These are phyloP conservation scores for Exaiptasia diaphana DNA, from an alignment of 64 coral and sea anemone species.

Conservation along the genomic window DNA sequence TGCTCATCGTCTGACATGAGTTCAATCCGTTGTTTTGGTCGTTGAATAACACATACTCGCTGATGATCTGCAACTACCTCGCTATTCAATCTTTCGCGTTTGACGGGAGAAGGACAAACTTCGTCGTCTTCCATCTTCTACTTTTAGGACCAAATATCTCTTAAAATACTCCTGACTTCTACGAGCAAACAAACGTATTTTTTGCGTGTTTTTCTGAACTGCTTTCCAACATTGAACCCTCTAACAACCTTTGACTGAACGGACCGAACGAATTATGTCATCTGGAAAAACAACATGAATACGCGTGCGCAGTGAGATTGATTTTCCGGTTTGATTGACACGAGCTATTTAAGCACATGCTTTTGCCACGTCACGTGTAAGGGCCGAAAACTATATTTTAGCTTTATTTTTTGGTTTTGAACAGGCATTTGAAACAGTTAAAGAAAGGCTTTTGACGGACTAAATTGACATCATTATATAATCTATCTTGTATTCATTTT, in stretches of 20 bases:
- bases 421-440: too few species aligned
- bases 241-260: neutral
- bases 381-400: too few species aligned
- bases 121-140: neutral
- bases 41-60: conserved; percentile 14
- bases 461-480: too few species aligned
- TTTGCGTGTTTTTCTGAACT: too few species aligned
- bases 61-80: neutral
- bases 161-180: neutral
- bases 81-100: neutral
- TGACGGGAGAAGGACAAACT: neutral
- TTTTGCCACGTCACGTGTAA: too few species aligned
- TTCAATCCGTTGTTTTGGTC: neutral
- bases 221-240: neutral
- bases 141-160: neutral
- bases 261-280: neutral
- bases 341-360: too few species aligned
- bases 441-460: too few species aligned
- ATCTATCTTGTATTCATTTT: too few species aligned
- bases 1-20: neutral
- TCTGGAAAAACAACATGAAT: neutral
- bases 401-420: too few species aligned
- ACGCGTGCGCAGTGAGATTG: too few species aligned
- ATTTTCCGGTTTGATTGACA: too few species aligned
- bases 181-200: too few species aligned